Evolutionary conservation across 2,113 vertebrate genomes (phyloP), one percentile per base, ranked within the genome.

Genomic region (Urocolius indicus): DNA sequence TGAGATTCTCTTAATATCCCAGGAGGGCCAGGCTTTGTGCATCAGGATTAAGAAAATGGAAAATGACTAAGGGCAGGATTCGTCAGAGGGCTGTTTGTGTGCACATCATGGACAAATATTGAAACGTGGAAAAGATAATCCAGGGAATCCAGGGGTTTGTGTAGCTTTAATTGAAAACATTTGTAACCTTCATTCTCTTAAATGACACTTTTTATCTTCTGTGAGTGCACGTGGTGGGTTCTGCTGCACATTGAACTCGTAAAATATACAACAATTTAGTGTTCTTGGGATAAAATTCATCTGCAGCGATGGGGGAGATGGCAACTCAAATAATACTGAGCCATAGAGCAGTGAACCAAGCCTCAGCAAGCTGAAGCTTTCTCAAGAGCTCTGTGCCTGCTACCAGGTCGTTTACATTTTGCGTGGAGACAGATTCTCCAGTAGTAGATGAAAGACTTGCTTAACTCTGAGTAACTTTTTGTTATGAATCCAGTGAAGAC

Each of bases 121-220:
- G 94, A 93, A 73, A 95, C 51, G 86, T 49, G 76, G 36, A 21
- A 61, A 93, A 62, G n/a, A 16, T 89, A 87, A 76, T 78, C 85
- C 79, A 43, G 83, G 88, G 76, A 89, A 68, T 72, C 82, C 68
- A 38, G 83, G 88, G 73, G 18, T 9, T 87, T 79, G 73, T 45
- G 51, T 10, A 43, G 79, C 61, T 90, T 86, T 96, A 94, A 96
- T 93, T 95, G 94, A 94, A 96, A 48, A 76, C 1, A 3, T 96
- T 93, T 92, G 79, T 96, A 95, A 96, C 91, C 73, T 84, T 96
- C 92, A 18, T 87, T 72, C 80, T 89, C 73, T 84, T 84, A 43
- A 92, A 58, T 72, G 85, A 46, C 62, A 82, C 48, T 80, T 57
- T 92, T 92, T 43, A 87, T 94, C 86, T 92, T 93, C 83, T 46